Conservation (phyloP, 2,113 vertebrate species). For the cat (Felis catus) region F.catus_Fca126_mat1.0 CM031424.1:26827501-26828000, state of each 20-base stretch:
- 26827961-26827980: not conserved
- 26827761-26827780: not conserved
- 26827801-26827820: not conserved
- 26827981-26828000: not conserved
- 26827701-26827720: not conserved
- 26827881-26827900: not conserved
- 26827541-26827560: not conserved
- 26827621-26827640: not conserved
- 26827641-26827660: not conserved
- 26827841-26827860: not conserved
- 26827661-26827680: not conserved
- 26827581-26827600: not conserved
- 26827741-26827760: not conserved
- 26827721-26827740: not conserved
- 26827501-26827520: no score
- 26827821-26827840: not conserved
- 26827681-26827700: not conserved
- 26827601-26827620: not conserved
- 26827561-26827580: not conserved
- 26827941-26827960: not conserved
- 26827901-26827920: not conserved
- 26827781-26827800: not conserved
- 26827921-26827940: not conserved
- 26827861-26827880: not conserved
- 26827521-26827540: no score